These are phyloP conservation scores for Spheniscus mendiculus DNA, from an alignment of 2,113 vertebrate species.

Conservation along the genomic window DNA sequence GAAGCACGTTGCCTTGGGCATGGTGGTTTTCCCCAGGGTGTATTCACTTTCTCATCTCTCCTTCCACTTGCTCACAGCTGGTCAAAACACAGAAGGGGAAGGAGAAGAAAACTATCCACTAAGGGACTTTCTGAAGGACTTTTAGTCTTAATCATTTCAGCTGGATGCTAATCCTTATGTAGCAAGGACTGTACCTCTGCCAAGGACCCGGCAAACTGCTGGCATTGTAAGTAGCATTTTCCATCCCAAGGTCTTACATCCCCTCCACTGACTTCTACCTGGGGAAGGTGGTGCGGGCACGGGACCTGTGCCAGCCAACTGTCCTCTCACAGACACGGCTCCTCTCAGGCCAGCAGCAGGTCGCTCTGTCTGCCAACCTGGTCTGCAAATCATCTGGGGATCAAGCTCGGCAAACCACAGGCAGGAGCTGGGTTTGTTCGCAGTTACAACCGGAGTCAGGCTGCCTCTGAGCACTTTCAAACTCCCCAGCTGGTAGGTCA, in stretches of 20 bases:
- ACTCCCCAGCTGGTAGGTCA: neutral
- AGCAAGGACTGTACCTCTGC: neutral
- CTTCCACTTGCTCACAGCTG: neutral
- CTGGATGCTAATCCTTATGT: neutral
- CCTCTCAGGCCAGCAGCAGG: neutral
- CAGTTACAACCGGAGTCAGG: neutral
- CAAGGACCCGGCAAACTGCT: neutral
- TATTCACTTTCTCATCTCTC: neutral
- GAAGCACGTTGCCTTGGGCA: fast-evolving
- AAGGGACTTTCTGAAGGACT: neutral
- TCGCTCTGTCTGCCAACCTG: neutral
- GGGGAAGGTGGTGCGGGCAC: neutral
- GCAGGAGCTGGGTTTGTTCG: neutral
- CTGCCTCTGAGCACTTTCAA: neutral
- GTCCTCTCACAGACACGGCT: neutral
- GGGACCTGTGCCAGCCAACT: neutral
- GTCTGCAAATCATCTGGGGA: neutral
- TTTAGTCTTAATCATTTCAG: neutral
- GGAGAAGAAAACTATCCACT: neutral
- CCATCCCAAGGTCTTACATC: neutral
- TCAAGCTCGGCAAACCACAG: neutral
- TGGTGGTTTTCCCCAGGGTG: fast-evolving
- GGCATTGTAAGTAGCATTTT: neutral
- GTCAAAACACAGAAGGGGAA: neutral
- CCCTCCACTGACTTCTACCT: neutral